A percentile compares a stretch with the other conserved stretches of the same genome.
Evolutionary conservation across 2,113 vertebrate species (phyloP).

Genomic region (Clarias batrachus): DNA sequence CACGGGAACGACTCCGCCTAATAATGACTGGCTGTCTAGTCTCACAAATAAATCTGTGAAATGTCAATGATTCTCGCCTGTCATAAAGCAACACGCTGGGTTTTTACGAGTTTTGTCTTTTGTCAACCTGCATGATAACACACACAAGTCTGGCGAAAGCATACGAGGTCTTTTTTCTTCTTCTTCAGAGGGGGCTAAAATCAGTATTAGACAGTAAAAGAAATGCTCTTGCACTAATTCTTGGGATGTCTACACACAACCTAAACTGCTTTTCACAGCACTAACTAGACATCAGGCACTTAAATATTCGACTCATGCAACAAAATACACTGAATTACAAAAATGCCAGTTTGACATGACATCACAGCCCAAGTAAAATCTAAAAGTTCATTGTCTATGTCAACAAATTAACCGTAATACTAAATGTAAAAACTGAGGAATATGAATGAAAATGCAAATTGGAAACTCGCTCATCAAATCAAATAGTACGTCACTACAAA

Average conservation of each 20-base stretch:
- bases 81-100: slow-evolving; percentile 8
- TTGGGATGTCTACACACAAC: background rate
- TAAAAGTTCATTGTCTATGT: background rate
- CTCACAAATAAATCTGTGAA: slow-evolving; percentile 49
- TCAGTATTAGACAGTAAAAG: background rate
- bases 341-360: background rate
- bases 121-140: background rate
- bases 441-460: background rate
- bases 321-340: background rate
- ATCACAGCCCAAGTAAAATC: background rate
- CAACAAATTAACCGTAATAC: background rate
- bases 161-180: background rate
- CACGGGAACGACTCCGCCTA: slow-evolving; percentile 47
- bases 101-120: slow-evolving; percentile 20
- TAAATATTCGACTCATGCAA: background rate
- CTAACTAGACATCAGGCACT: background rate
- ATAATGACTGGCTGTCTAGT: slow-evolving; percentile 48
- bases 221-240: background rate
- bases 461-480: background rate
- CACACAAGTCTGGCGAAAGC: background rate
- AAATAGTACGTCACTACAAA: background rate
- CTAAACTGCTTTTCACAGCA: background rate
- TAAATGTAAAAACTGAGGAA: background rate
- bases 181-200: background rate
- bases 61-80: slow-evolving; percentile 30